Base-by-base conservation (phyloP, 2,113 vertebrate species). In the Hemichromis elongatus region DNA sequence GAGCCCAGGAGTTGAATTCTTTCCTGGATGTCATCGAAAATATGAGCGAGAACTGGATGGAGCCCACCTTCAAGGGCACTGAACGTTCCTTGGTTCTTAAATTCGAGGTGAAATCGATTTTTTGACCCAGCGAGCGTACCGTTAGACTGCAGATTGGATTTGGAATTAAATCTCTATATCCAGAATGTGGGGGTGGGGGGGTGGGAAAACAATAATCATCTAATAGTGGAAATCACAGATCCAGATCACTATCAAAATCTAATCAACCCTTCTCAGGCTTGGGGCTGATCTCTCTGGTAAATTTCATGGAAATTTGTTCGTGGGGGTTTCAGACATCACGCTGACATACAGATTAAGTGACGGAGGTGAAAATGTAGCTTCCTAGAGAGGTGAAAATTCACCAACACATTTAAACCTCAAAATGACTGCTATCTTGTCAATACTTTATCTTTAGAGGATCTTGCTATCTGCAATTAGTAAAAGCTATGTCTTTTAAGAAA, bases 161-260 rank as follows among this genome's bases (percentile, higher is more conserved):
- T 88, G 66, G 88, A 93, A 95, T 94, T 88, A 93, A 94, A 91
- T 92, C 91, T 91, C 88, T 89, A 66, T 59, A 75, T 92, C 93
- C 87, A 85, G 55, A 89, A 26, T 84, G 75, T 86, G 18, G 18
- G 26, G 14, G 45, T 45, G 53, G n/a, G 5, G 42, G 55, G 5
- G 24, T 26, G n/a, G 42, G 16, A 50, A 75, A 57, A 81, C 85
- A 90, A 89, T 92, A 87, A 92, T 90, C 89, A 89, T 84, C 86
- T 91, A 92, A 93, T 92, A 54, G 89, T 92, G 47, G 80, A 82
- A 93, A 92, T 92, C 88, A 85, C 90, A 92, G 81, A 90, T 88
- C 61, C 79, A 93, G 93, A 95, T 95, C 90, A 79, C 86, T 91
- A 93, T 94, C 92, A 91, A 77, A 88, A 94, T 89, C 81, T 90